Base-by-base conservation (phyloP, 2,113 vertebrate genomes). In the Siphamia tubifer region DNA sequence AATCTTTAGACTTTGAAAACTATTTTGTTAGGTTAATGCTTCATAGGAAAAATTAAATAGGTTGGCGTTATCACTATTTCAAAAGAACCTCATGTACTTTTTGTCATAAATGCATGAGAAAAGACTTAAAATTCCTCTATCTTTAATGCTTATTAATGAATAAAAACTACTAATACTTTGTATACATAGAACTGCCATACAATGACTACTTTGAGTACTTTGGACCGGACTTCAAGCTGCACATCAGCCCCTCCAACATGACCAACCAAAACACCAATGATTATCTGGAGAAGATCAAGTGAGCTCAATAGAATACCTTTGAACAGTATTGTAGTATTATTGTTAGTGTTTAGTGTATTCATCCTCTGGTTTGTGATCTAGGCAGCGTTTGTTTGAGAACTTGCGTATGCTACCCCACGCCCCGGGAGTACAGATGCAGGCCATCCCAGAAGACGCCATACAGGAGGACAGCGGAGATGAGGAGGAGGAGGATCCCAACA, bases 131-230 rank as follows among this genome's bases (percentile, higher is more conserved):
- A 16, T 13, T 6, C 2, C 16, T 24, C 25, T 17, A 32, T 34
- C 11, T 27, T 15, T 27, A 6, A 2, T 4, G 12, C 10, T 1
- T 0, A 25, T 31, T 3, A 4, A 23, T 5, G 36, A 12, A 39
- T 9, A 7, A 21, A 16, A 23, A 24, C 5, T 53, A 2, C 9
- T 13, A 0, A 21, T 30, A 4, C 48, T 8, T 4, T 30, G 4
- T 58, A 2, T 27, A 35, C 1, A 10, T 77, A 91, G 90, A 99
- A 61, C 96, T 99, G 56, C 98, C 98, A 0, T 99, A 99, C 87
- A 99, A 99, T 0, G 98, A 99, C 84, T 99, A 99, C 82, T 99
- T 99, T 28, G 98, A 99, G 90, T 99, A 99, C 88, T 99, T 99
- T 9, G 98, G 98, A 52, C 98, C 98, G 0, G 98, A 99, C 87